Conservation (phyloP, 2,113 vertebrate species). For the Dromas ardeola region DNA sequence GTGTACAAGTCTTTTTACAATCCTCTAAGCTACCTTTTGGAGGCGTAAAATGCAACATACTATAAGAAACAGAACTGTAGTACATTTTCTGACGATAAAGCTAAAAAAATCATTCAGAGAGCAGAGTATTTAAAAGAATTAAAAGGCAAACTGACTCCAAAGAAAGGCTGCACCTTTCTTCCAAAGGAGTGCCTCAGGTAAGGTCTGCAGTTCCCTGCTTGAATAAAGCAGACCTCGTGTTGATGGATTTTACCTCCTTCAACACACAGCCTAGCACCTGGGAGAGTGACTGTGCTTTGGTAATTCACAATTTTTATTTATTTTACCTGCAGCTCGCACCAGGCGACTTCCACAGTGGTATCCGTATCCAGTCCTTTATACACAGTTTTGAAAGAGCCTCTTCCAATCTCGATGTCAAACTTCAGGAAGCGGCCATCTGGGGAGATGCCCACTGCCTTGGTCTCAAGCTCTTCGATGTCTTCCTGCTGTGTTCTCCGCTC, state of each 20-base stretch:
- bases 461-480: constrained; percentile 94
- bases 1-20: not conserved
- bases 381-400: constrained; percentile 97
- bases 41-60: not conserved
- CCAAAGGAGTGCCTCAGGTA: not conserved
- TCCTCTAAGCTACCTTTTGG: not conserved
- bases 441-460: constrained; percentile 95
- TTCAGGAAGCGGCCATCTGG: constrained; percentile 96
- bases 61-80: not conserved
- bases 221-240: not conserved
- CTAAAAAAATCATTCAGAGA: not conserved
- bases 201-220: not conserved
- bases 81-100: not conserved
- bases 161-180: not conserved
- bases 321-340: constrained; percentile 97
- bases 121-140: not conserved
- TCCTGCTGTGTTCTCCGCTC: constrained; percentile 87
- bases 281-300: not conserved
- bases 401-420: constrained; percentile 97
- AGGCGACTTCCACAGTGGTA: constrained; percentile 97
- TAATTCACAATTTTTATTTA: not conserved
- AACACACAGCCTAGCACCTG: not conserved
- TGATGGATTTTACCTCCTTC: not conserved
- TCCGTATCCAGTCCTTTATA: constrained; percentile 98
- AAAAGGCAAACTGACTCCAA: not conserved